Percentiles rank a stretch among this genome's conserved stretches.
phyloP scores from a whole-genome alignment of 2,888 invertebrate species.

The Ctena decussata region DNA sequence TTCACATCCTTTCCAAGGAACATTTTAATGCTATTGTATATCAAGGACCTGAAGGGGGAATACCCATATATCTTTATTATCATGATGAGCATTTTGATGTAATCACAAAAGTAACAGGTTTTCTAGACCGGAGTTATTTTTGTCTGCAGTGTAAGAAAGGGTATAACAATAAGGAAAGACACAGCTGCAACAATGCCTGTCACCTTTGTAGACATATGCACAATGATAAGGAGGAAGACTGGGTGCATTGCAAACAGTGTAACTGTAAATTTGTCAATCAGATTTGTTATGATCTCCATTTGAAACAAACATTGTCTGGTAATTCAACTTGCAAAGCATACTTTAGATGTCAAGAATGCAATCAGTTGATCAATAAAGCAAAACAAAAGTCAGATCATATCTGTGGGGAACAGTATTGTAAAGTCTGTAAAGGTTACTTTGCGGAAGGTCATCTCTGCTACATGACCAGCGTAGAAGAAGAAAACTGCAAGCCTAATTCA shows the following conservation, averaged over 20 bases:
- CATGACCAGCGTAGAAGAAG: neutral
- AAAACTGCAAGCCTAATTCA: neutral
- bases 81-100: no score
- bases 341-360: neutral
- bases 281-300: constrained; percentile 8
- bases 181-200: constrained; percentile 55
- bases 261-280: constrained; percentile 36
- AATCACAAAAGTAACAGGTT: no score
- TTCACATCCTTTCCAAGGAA: no score
- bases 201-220: constrained; percentile 42
- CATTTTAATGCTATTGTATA: constrained; percentile 50
- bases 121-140: no score
- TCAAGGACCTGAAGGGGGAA: constrained; percentile 38
- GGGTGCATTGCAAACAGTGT: constrained; percentile 27
- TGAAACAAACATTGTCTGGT: constrained; percentile 14
- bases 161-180: constrained; percentile 53
- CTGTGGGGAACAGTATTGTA: neutral
- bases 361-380: neutral
- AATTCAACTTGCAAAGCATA: constrained; percentile 29
- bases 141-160: constrained; percentile 63
- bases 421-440: neutral
- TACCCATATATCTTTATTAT: no score
- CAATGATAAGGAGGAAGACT: constrained; percentile 19
- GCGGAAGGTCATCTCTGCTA: neutral
- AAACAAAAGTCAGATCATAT: neutral